Conservation (phyloP, 1,140 invertebrate genomes). For the Lepidurus arcticus region DNA sequence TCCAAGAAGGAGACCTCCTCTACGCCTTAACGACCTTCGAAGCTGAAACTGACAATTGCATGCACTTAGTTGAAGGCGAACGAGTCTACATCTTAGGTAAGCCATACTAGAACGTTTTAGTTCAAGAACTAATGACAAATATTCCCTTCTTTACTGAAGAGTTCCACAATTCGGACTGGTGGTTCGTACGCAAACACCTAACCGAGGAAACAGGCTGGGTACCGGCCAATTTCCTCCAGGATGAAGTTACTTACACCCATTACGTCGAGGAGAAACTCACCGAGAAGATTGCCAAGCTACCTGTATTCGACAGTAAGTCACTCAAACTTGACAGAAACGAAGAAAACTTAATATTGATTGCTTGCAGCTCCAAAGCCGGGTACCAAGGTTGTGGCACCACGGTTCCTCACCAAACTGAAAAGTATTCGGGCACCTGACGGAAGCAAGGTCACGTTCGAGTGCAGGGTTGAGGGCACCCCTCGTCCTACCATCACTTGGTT, state of each 20-base stretch:
- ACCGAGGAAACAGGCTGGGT: slow-evolving; percentile 89
- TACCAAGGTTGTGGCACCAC: slow-evolving; percentile 70
- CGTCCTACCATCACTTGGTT: slow-evolving; percentile 92
- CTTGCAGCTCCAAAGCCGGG: slow-evolving; percentile 65
- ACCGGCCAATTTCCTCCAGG: slow-evolving; percentile 78
- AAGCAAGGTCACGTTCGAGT: slow-evolving; percentile 80
- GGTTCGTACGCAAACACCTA: slow-evolving; percentile 82
- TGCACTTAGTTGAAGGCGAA: slow-evolving; percentile 85
- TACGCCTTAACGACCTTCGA: slow-evolving; percentile 78
- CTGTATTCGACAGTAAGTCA: slow-evolving; percentile 81
- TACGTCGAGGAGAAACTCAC: slow-evolving; percentile 81
- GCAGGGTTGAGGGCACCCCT: slow-evolving; percentile 80
- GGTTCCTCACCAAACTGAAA: slow-evolving; percentile 77
- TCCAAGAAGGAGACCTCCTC: slow-evolving; percentile 67
- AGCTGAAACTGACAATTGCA: slow-evolving; percentile 78
- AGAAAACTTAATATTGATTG: slow-evolving; percentile 37
- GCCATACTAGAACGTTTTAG: slow-evolving; percentile 45
- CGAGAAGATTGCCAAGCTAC: slow-evolving; percentile 84
- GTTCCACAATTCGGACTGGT: slow-evolving; percentile 75
- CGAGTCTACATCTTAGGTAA: slow-evolving; percentile 67
- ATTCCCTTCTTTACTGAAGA: slow-evolving; percentile 46
- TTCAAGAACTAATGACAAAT: slow-evolving; percentile 23
- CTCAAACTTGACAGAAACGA: background rate
- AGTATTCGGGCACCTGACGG: slow-evolving; percentile 77
- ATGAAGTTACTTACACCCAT: slow-evolving; percentile 68